phyloP scores from a whole-genome alignment of 1,140 invertebrate species.

The Atta texana region DNA sequence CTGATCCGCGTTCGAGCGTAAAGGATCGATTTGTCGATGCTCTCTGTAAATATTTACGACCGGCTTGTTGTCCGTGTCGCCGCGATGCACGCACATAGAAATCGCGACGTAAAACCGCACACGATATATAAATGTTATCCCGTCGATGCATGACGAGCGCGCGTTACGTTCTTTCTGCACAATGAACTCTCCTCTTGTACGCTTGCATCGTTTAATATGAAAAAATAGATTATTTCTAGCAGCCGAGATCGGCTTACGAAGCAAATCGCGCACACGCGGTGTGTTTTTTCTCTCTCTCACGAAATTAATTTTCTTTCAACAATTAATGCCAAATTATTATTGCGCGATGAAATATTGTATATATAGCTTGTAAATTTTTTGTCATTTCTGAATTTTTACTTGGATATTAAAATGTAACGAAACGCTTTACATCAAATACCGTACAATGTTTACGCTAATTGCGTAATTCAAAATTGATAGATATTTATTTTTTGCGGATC shows the following conservation, averaged over 20 bases:
- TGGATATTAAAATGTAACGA: not conserved
- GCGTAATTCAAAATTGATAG: not conserved
- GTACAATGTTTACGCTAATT: not conserved
- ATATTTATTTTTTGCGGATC: not conserved
- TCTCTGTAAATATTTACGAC: constrained; percentile 72
- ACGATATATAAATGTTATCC: constrained; percentile 62
- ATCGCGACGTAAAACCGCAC: constrained; percentile 48
- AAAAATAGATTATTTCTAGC: constrained; percentile 21
- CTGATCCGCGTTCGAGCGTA: constrained; percentile 61
- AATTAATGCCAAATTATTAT: no score
- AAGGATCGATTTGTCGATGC: constrained; percentile 71
- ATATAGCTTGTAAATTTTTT: not conserved
- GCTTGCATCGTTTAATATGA: constrained; percentile 12
- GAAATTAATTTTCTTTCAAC: not conserved
- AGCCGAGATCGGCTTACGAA: not conserved
- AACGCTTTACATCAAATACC: not conserved
- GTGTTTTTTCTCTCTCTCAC: not conserved
- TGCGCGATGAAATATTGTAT: not conserved
- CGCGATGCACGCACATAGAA: constrained; percentile 33
- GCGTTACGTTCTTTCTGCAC: constrained; percentile 36
- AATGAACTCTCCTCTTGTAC: constrained; percentile 35
- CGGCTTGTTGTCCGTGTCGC: constrained; percentile 34
- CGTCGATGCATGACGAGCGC: constrained; percentile 41
- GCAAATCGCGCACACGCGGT: not conserved
- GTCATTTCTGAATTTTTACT: not conserved